Evolutionary conservation across 1,140 invertebrate species (phyloP), one percentile per base, ranked within the genome.

Genomic region (Drosophila persimilis): DNA sequence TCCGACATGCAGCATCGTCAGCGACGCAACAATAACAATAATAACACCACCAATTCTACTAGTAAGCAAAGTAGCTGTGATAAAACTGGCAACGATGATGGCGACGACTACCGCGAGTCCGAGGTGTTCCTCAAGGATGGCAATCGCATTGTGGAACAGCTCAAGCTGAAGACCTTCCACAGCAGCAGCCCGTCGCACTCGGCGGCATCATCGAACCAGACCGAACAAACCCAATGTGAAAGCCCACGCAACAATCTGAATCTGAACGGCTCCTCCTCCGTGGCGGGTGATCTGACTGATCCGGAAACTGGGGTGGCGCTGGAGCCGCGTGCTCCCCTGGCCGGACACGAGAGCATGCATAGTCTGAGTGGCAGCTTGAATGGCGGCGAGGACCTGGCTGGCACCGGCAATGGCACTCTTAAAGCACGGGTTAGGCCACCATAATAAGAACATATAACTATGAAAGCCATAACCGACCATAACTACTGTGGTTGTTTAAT

Each of bases 1-100:
- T 60, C 86, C 29, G 88, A 90, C 51, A 91, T 90, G 90, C 86
- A 90, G 55, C 90, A 91, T 57, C 90, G 90, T 39, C 90, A 90
- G 57, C 86, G 90, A 8, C 75, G 74, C 31, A 62, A 44, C 58
- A 73, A 67, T 61, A 69, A 73, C 43, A 78, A 89, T 62, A 90
- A 90, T 54, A 90, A 85, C 44, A 74, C 52, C 53, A 77, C 75
- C 63, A 61, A 65, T 31, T 78, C 57, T 74, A 83, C 50, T 71
- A 51, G 29, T 83, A 83, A 83, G 74, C 75, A 75, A 80, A 69
- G 78, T 60, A 81, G 70, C 83, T 88, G 83, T 85, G 84, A 90
- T 84, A 90, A 80, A 74, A 66, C 71, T 80, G 72, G 73, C 51
- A 84, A 59, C 63, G 77, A 84, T 73, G 76, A 79, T 31, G 80